Evolutionary conservation across 2,888 invertebrate species (phyloP), one percentile per base, ranked within the genome.

Genomic region (Notocelia uddmanniana): DNA sequence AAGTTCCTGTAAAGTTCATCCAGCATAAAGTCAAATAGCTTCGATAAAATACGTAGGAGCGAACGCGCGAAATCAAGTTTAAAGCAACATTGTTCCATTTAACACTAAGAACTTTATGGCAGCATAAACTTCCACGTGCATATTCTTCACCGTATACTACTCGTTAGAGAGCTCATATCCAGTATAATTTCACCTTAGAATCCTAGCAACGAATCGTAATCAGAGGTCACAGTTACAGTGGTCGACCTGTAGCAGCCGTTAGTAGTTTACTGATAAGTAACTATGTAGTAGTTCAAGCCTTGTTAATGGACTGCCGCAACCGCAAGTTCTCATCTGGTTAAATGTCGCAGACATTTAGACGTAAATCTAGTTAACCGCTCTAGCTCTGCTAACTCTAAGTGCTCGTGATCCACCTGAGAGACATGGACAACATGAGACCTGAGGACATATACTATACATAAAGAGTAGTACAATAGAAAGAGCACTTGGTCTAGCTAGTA

Each of bases 31-130:
- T 69, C 63, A 52, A 63, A 73, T 64, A 58, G 54, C 58, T 23
- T 13, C 63, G 59, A 69, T 69, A 73, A 59, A 73, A 69, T 58
- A 69, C 68, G 57, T 67, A 64, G 60, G 37, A 34, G 45, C 18
- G 62, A 58, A 41, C 26, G 71, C 66, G 60, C 19, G 45, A 55
- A 70, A 67, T 67, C 67, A 34, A 67, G 71, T 60, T 62, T 45
- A 67, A 54, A 57, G 58, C 58, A 19, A 72, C 71, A 72, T 72
- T 72, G 71, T 72, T 66, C 37, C 52, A 64, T 70, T 64, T 52
- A 57, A 41, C 37, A 57, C 48, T 54, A 19, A 62, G 55, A 55
- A 69, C 31, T 60, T 69, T 67, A 72, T 34, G 23, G 34, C 45
- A 18, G 54, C 21, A 18, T 58, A 26, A 52, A 64, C 58, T 66